Percentiles rank a stretch among this genome's conserved stretches.
phyloP scores from a whole-genome alignment of 2,888 invertebrate species.

The Peribatodes rhomboidaria region DNA sequence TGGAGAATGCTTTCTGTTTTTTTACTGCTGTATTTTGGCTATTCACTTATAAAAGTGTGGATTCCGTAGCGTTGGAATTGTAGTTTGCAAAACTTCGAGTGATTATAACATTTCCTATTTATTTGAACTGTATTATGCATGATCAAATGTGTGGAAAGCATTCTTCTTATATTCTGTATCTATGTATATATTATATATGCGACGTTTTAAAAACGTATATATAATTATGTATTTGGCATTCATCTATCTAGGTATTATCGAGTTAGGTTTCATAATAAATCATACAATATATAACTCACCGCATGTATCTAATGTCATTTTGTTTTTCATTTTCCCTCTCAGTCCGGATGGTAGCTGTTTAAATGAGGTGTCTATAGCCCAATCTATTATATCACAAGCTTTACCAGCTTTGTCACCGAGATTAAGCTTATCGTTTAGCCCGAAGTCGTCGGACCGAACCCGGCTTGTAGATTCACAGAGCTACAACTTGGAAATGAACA shows the following conservation, averaged over 20 bases:
- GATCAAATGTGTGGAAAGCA: constrained; percentile 69
- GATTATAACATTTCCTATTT: no score
- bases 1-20: constrained; percentile 83
- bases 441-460: constrained; percentile 80
- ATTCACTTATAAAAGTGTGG: constrained; percentile 47
- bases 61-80: constrained; percentile 48
- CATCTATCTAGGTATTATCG: constrained; percentile 14
- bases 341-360: constrained; percentile 85
- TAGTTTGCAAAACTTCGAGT: constrained; percentile 55
- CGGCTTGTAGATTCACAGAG: constrained; percentile 73
- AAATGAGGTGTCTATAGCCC: constrained; percentile 84
- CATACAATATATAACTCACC: constrained; percentile 40
- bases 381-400: constrained; percentile 85
- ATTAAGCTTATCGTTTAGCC: constrained; percentile 77
- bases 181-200: constrained; percentile 45
- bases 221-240: constrained; percentile 43
- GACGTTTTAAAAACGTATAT: constrained; percentile 37
- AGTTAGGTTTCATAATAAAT: constrained; percentile 9
- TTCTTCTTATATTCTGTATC: constrained; percentile 71
- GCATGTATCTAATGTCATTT: constrained; percentile 60
- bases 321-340: constrained; percentile 58
- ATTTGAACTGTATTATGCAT: constrained; percentile 56
- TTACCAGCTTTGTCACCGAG: constrained; percentile 82
- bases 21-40: constrained; percentile 64
- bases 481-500: constrained; percentile 72